Base-by-base conservation (phyloP, 2,888 invertebrate species). In the Steromphala cineraria region DNA sequence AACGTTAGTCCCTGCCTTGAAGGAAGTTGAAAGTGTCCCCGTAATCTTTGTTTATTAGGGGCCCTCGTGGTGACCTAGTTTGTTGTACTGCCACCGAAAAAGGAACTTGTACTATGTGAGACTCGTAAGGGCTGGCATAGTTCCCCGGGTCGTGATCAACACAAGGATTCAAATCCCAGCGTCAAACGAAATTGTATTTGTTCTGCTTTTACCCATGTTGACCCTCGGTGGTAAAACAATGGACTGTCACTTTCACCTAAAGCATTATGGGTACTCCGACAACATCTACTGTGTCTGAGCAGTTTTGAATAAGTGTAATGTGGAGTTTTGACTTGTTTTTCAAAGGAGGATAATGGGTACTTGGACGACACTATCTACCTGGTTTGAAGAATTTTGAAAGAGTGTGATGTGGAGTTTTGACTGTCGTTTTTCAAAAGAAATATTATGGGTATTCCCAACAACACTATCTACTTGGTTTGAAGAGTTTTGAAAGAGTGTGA, bases 81-180 rank as follows among this genome's bases (percentile, higher is more conserved):
- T 71, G 36, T 71, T 71, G 40, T 19, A 71, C 13, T 71, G 31
- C 31, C 71, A 62, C 28, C 28, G 28, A 28, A 28, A 62, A 28
- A 17, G 40, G 71, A 71, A 40, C 71, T 71, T 71, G 71, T 71
- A 36, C 40, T 40, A 36, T 71, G 71, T 71, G n/a, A 36, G 40
- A 36, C 31, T 71, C 17, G 19, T 36, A 36, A 28, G 28, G 62
- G 28, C 62, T 28, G 28, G 62, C 62, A 62, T 62, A 21, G 62
- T 62, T 28, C 62, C 24, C 28, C 62, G 17, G 24, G 21, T 17
- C 17, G 62, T 62, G 62, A 62, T 62, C 28, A 28, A 24, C 62
- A 62, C 62, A n/a, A 28, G 15, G 62, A 24, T 24, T 24, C 62
- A 62, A 62, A 62, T 62, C 62, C n/a, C 28, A 24, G 24, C 21